Percentiles rank a stretch among this genome's conserved stretches.
Conservation (phyloP, 2,797 vertebrate genomes). For the Saxicola maurus region DNA sequence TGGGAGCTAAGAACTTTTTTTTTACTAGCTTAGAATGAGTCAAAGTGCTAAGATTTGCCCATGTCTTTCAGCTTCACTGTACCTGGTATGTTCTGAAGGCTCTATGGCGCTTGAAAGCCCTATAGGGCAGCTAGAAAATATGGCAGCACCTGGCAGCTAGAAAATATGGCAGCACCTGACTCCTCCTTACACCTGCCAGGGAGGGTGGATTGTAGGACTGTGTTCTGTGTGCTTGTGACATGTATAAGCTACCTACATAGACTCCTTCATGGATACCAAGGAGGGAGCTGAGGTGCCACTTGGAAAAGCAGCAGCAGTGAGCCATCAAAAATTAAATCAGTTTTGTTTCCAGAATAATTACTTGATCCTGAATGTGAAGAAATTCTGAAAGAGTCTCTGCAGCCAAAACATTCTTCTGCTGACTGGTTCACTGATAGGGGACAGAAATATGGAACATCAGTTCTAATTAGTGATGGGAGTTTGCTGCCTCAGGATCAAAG, state of each 20-base stretch:
- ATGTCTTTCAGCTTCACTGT: background rate
- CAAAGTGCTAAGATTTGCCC: background rate
- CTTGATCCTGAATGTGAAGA: background rate
- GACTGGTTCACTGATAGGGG: background rate
- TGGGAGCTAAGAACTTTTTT: accelerated
- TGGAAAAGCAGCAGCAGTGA: background rate
- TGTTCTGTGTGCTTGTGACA: background rate
- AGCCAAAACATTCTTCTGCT: conserved; percentile 5
- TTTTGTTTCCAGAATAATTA: background rate
- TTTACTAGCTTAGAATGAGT: background rate
- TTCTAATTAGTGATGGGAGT: conserved; percentile 37
- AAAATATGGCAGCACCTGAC: background rate
- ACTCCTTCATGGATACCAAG: background rate
- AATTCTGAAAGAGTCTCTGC: background rate
- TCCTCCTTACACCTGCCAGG: background rate
- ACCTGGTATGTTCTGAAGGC: background rate
- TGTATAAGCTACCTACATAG: accelerated
- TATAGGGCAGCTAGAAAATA: background rate
- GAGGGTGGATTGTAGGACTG: background rate
- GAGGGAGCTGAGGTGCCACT: background rate
- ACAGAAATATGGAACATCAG: background rate
- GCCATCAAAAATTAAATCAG: background rate
- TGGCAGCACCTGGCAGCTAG: background rate
- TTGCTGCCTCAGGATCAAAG: conserved; percentile 17
- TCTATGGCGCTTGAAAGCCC: background rate